A percentile compares a stretch with the other conserved stretches of the same genome.
These are phyloP conservation scores for Nematostella vectensis DNA, from an alignment of 92 coral and sea anemone genomes.

Conservation along the genomic window DNA sequence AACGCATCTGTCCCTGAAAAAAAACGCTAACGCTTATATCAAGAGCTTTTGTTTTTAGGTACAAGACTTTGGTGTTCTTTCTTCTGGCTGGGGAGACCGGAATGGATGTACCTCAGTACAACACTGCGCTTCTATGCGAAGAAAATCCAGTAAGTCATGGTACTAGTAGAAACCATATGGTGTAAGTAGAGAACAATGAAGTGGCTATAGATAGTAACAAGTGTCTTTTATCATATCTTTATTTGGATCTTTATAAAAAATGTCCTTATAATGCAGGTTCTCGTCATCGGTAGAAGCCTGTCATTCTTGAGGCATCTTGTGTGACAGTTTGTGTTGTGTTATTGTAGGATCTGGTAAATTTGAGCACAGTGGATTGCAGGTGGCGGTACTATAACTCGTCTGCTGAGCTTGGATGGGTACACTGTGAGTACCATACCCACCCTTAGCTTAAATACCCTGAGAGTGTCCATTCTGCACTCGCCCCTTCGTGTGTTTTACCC, in stretches of 20 bases:
- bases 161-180: too few species aligned
- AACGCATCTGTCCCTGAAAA: too few species aligned
- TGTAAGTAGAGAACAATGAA: not conserved
- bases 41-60: conserved; percentile 38
- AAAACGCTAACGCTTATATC: too few species aligned
- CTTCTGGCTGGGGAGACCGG: conserved; percentile 92
- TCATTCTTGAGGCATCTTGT: too few species aligned
- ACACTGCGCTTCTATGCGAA: conserved; percentile 81
- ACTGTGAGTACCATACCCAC: conserved; percentile 36
- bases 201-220: not conserved
- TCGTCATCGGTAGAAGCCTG: too few species aligned
- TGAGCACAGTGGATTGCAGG: conserved; percentile 63
- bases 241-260: too few species aligned
- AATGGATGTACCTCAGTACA: conserved; percentile 95
- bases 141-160: conserved; percentile 65
- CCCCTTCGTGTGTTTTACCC: too few species aligned
- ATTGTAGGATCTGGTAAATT: too few species aligned
- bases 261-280: too few species aligned
- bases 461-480: too few species aligned
- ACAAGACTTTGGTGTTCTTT: conserved; percentile 60
- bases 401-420: conserved; percentile 86
- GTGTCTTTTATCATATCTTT: too few species aligned
- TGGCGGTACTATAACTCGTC: conserved; percentile 90
- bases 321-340: too few species aligned
- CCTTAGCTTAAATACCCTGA: not conserved